Evolutionary conservation across 1,140 invertebrate genomes (phyloP).

Genomic region (Eupristina koningsbergeri): DNA sequence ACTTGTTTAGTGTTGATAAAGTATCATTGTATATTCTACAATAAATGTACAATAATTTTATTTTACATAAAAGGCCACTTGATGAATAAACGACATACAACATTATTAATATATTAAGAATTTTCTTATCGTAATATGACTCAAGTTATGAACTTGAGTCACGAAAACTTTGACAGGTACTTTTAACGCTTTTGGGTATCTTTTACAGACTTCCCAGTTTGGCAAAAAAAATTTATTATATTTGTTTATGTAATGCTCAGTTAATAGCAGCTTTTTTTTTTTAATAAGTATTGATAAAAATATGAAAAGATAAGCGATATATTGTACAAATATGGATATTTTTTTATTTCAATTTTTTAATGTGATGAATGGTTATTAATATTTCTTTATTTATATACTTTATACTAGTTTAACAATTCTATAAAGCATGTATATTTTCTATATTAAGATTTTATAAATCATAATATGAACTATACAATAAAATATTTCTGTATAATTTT

Average conservation of each 20-base stretch:
- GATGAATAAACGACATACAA: slow-evolving; percentile 59
- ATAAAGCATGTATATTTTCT: slow-evolving; percentile 3
- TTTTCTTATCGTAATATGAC: slow-evolving; percentile 40
- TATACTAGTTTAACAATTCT: slow-evolving; percentile 13
- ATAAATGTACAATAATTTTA: slow-evolving; percentile 57
- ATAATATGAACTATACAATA: neutral
- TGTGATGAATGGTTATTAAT: neutral
- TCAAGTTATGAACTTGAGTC: slow-evolving; percentile 39
- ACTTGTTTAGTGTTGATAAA: slow-evolving; percentile 49
- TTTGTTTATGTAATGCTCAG: slow-evolving; percentile 8
- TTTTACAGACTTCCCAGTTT: slow-evolving; percentile 37
- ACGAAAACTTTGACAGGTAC: slow-evolving; percentile 49
- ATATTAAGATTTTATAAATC: slow-evolving; percentile 21
- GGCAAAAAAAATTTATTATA: slow-evolving; percentile 13
- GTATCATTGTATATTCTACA: slow-evolving; percentile 57
- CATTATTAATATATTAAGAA: slow-evolving; percentile 37
- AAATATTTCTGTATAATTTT: neutral
- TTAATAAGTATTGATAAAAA: neutral
- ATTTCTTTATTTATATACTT: neutral
- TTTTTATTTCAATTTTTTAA: neutral
- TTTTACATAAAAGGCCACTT: slow-evolving; percentile 67
- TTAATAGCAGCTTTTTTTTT: neutral
- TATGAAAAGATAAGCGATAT: neutral
- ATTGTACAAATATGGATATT: neutral
- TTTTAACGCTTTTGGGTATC: slow-evolving; percentile 51